phyloP scores from a whole-genome alignment of 2,113 vertebrate genomes.

The Corythornis vintsioides region DNA sequence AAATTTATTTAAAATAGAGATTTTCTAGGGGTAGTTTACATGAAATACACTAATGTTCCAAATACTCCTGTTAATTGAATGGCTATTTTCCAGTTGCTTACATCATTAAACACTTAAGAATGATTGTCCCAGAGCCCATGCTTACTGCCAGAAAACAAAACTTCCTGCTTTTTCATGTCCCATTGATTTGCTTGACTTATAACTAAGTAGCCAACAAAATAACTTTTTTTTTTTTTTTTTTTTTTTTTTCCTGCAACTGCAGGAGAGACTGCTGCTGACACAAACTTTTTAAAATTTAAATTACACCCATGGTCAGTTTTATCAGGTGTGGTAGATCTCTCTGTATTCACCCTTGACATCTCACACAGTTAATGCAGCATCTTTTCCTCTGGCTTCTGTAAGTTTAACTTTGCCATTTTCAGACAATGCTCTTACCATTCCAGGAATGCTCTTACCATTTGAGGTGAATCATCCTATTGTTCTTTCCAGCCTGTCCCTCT shows the following conservation, averaged over 20 bases:
- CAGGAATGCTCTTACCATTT: neutral
- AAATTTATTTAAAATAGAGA: neutral
- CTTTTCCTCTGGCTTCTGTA: neutral
- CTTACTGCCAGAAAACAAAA: neutral
- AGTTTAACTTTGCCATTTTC: neutral
- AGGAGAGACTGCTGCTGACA: neutral
- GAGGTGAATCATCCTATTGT: neutral
- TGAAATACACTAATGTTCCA: neutral
- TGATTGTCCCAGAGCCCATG: neutral
- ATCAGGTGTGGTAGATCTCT: neutral
- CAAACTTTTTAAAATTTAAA: neutral
- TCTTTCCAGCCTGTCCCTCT: neutral
- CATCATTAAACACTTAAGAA: neutral
- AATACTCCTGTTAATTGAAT: neutral
- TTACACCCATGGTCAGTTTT: neutral
- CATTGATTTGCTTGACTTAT: neutral
- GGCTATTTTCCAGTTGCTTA: neutral
- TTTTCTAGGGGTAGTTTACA: neutral
- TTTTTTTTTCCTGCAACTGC: neutral
- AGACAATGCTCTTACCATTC: neutral
- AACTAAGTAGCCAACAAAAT: neutral
- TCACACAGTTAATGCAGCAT: neutral
- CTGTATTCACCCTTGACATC: neutral
- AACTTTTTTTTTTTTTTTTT: neutral
- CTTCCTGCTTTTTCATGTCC: neutral